Evolutionary conservation across 1,140 invertebrate genomes (phyloP).

Genomic region (Eubasilissa regina): DNA sequence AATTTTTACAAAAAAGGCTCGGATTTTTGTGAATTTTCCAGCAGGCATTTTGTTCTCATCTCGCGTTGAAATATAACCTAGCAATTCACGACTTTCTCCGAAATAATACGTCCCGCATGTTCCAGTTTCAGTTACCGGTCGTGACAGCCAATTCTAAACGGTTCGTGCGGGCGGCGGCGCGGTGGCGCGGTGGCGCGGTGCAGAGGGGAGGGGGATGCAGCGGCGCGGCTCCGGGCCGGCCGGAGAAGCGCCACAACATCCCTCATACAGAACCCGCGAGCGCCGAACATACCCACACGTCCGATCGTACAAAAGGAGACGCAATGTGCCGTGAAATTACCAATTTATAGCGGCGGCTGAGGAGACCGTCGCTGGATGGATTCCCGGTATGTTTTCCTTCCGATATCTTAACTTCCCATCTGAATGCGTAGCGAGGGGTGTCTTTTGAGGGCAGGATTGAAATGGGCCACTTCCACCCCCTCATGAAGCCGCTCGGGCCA

Average conservation of each 20-base stretch:
- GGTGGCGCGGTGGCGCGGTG: background rate
- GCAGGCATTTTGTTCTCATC: background rate
- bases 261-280: constrained; percentile 27
- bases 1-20: no score
- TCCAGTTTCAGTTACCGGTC: constrained; percentile 37
- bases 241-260: constrained; percentile 37
- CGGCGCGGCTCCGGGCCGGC: background rate
- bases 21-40: no score
- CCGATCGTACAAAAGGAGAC: constrained; percentile 37
- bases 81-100: constrained; percentile 8
- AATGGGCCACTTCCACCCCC: constrained; percentile 16
- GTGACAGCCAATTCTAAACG: constrained; percentile 40
- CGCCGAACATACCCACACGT: constrained; percentile 25
- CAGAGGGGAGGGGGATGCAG: background rate
- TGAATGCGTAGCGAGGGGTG: constrained; percentile 35
- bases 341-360: constrained; percentile 49
- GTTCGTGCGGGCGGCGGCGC: constrained; percentile 7
- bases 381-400: constrained; percentile 19
- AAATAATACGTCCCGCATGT: constrained; percentile 37
- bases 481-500: background rate
- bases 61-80: constrained; percentile 2
- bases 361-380: constrained; percentile 26
- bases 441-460: constrained; percentile 26
- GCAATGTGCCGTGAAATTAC: constrained; percentile 56
- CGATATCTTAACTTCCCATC: constrained; percentile 43